These are phyloP conservation scores for Sarcophaga bullata DNA, from an alignment of 1,140 invertebrate species.

Conservation along the genomic window DNA sequence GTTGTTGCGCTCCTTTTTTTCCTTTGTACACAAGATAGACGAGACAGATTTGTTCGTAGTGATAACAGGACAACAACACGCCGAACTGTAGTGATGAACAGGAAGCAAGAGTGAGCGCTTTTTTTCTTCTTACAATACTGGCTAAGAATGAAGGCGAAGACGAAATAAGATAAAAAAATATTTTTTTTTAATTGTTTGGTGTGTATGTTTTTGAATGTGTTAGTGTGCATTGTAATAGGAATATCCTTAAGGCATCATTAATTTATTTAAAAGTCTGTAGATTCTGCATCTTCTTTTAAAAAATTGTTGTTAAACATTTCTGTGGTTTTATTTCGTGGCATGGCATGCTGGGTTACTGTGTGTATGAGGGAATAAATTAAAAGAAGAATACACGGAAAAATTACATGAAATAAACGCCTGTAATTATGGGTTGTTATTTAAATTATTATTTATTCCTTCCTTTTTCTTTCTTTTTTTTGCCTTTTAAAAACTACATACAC, in stretches of 20 bases:
- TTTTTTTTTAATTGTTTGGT: no score
- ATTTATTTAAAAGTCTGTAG: constrained; percentile 45
- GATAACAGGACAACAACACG: constrained; percentile 10
- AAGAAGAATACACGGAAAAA: neutral
- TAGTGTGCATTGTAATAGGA: constrained; percentile 18
- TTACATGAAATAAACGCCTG: constrained; percentile 2
- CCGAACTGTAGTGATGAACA: neutral
- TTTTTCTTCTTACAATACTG: constrained; percentile 1
- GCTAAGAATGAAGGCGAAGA: neutral
- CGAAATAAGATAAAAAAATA: neutral
- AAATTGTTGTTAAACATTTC: constrained; percentile 20
- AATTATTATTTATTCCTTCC: neutral
- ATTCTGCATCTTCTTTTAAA: constrained; percentile 35
- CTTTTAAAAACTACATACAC: no score
- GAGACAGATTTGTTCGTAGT: constrained; percentile 36
- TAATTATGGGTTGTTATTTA: constrained; percentile 7
- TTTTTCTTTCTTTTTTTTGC: neutral
- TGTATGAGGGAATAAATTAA: neutral
- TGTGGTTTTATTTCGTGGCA: neutral
- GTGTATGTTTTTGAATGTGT: no score
- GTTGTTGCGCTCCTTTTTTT: neutral
- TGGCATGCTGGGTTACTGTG: no score
- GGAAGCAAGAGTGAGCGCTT: neutral
- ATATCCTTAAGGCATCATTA: constrained; percentile 45
- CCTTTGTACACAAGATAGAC: constrained; percentile 25